Evolutionary conservation across 2,797 vertebrate species (phyloP).

Genomic region (Antrozous pallidus): DNA sequence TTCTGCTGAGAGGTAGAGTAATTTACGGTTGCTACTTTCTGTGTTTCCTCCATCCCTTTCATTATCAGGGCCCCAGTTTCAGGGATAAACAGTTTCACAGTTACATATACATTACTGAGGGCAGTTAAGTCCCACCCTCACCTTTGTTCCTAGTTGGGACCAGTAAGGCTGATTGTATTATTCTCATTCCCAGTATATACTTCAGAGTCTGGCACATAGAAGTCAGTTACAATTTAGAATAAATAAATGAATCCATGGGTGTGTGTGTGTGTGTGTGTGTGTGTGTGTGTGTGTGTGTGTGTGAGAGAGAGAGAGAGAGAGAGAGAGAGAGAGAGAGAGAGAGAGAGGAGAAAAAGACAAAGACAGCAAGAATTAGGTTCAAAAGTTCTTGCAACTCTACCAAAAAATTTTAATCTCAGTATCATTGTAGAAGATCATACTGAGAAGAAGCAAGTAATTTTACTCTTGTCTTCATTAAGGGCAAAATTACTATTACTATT

Average conservation of each 20-base stretch:
- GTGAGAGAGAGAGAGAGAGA: neutral
- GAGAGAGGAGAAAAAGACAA: neutral
- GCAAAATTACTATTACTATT: neutral
- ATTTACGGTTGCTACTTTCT: neutral
- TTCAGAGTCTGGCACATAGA: neutral
- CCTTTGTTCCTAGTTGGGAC: neutral
- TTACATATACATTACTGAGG: neutral
- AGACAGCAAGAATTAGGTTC: neutral
- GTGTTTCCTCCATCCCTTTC: neutral
- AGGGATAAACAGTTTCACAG: neutral
- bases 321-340: neutral
- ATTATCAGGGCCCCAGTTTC: neutral
- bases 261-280: no score
- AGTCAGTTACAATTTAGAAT: neutral
- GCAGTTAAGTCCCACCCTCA: neutral
- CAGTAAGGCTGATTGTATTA: neutral
- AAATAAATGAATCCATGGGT: neutral
- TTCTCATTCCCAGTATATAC: neutral
- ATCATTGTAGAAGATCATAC: neutral
- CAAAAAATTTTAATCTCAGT: neutral
- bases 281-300: no score
- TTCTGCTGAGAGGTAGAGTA: neutral
- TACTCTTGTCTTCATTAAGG: neutral
- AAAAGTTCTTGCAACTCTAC: neutral
- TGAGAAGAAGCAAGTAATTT: neutral